Evolutionary conservation across 2,113 vertebrate species (phyloP), one percentile per base, ranked within the genome.

Genomic region (Zootoca vivipara): DNA sequence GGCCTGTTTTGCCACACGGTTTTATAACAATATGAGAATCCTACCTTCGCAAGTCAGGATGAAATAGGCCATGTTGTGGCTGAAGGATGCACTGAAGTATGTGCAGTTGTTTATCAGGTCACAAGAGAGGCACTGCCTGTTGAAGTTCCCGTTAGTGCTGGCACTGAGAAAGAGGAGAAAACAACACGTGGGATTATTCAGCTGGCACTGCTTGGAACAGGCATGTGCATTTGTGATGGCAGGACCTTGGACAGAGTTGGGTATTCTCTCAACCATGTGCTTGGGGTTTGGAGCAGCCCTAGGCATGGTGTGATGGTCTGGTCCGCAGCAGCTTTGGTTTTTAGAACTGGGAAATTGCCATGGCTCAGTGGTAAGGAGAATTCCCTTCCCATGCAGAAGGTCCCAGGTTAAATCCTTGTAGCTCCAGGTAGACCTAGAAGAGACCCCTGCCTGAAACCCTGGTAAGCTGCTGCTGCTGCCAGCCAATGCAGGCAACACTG

Each of bases 111-210:
- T 97, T 73, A 97, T 93, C 94, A 99, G 93, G 79, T 98, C 96
- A 18, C 99, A 99, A 1, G 99, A 98, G 90, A 99, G 97, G 88
- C 99, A 99, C 91, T 95, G 97, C 2, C 98, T 96, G 96, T 99
- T 99, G 96, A 98, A 99, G 38, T 96, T 97, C 4, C 97, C 98
- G 13, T 98, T 98, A 0, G 98, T 99, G 97, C 97, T 98, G 16
- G 98, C 98, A 0, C 99, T 99, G 92, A 96, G 89, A 91, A 15
- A 90, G 95, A 91, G 89, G 92, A 91, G 82, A 94, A 40, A 78
- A 67, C 30, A 70, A 83, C 5, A 26, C 74, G 82, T 74, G 22
- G 22, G 58, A 3, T 72, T 72, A n/a, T 28, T n/a, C 26, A 46
- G 78, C 69, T 16, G 35, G 90, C n/a, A 35, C 18, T 91, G 78